phyloP scores from a whole-genome alignment of 92 coral and sea anemone genomes.

The Palythoa grandiflora region DNA sequence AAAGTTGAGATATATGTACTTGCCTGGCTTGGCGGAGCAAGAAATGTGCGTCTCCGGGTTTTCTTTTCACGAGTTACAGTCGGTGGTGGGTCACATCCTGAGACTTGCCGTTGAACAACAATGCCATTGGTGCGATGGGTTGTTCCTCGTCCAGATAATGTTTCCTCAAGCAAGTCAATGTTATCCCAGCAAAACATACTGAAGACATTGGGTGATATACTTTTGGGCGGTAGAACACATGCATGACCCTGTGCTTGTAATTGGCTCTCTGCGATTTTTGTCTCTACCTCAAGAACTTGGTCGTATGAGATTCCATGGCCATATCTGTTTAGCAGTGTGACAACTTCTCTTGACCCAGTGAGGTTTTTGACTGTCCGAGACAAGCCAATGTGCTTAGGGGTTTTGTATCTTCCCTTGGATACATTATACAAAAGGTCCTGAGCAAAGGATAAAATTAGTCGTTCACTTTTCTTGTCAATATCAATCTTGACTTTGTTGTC shows the following conservation, averaged over 20 bases:
- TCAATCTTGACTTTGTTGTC: conserved; percentile 38
- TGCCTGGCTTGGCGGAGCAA: conserved; percentile 60
- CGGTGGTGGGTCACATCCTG: conserved; percentile 49
- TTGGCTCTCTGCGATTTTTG: conserved; percentile 59
- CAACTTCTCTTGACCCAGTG: conserved; percentile 56
- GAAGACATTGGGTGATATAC: conserved; percentile 45
- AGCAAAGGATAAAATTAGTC: conserved; percentile 62
- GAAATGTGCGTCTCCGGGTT: conserved; percentile 48
- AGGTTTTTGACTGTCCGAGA: conserved; percentile 68
- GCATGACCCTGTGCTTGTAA: conserved; percentile 51
- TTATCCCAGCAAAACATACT: conserved; percentile 71
- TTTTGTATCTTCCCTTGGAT: conserved; percentile 63
- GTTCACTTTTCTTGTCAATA: conserved; percentile 32
- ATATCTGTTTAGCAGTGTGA: conserved; percentile 62
- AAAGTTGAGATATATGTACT: conserved; percentile 13
- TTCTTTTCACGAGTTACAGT: conserved; percentile 4
- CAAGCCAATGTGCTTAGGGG: conserved; percentile 64
- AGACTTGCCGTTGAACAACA: conserved; percentile 1
- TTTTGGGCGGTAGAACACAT: conserved; percentile 26
- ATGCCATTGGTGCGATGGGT: conserved; percentile 74
- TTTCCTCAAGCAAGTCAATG: conserved; percentile 65
- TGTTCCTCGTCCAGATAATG: conserved; percentile 66
- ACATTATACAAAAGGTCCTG: conserved; percentile 66
- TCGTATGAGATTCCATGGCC: conserved; percentile 65
- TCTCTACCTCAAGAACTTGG: conserved; percentile 62